Percentiles rank a stretch among this genome's conserved stretches.
Conservation (phyloP, 2,113 vertebrate genomes). For the Mola mola region DNA sequence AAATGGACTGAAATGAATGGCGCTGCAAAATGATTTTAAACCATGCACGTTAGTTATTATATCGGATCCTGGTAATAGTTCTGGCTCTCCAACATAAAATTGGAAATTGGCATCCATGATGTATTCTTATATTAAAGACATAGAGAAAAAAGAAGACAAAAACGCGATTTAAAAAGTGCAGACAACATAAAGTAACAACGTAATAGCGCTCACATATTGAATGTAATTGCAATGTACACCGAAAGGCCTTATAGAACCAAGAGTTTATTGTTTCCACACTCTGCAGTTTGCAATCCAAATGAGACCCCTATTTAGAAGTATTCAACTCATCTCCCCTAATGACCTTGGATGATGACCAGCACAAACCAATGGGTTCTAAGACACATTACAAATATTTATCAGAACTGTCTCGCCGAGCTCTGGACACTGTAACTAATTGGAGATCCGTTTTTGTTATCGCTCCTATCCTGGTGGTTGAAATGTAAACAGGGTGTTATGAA, state of each 20-base stretch:
- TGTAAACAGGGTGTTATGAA: slow-evolving; percentile 83
- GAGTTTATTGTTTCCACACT: slow-evolving; percentile 15
- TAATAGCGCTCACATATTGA: background rate
- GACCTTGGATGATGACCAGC: slow-evolving; percentile 55
- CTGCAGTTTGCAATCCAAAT: slow-evolving; percentile 27
- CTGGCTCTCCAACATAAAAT: slow-evolving; percentile 9
- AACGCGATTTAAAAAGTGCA: background rate
- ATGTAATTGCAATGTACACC: slow-evolving; percentile 6
- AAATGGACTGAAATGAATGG: slow-evolving; percentile 39
- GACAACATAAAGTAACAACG: slow-evolving; percentile 8
- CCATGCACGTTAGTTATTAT: slow-evolving; percentile 27
- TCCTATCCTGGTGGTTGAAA: slow-evolving; percentile 74
- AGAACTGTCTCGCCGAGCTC: slow-evolving; percentile 53
- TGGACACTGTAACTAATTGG: slow-evolving; percentile 80
- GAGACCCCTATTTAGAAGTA: slow-evolving; percentile 31
- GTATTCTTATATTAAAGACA: background rate
- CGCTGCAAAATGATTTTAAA: slow-evolving; percentile 37
- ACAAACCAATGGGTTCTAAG: slow-evolving; percentile 36
- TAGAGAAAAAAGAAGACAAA: background rate
- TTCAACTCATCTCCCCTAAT: slow-evolving; percentile 60
- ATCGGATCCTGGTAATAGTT: slow-evolving; percentile 28
- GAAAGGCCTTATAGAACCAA: slow-evolving; percentile 13
- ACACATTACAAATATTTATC: slow-evolving; percentile 73
- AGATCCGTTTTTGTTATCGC: slow-evolving; percentile 73
- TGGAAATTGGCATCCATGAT: background rate